Conservation (phyloP, 2,888 invertebrate genomes). For the Choristoneura rosaceana region DNA sequence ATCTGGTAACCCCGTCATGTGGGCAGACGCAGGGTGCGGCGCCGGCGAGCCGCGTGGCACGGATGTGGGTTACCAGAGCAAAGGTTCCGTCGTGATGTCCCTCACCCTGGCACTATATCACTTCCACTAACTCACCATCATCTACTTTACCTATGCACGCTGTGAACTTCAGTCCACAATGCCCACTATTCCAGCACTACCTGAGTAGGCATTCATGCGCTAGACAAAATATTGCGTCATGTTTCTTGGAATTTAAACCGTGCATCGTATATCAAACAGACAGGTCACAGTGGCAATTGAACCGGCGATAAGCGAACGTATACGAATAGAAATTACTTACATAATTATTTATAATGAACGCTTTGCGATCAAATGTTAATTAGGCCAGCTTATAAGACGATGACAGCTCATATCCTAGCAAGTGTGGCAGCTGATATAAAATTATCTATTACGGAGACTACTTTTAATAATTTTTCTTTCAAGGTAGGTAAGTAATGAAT, state of each 20-base stretch:
- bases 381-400: conserved; percentile 59
- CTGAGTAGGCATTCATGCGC: conserved; percentile 47
- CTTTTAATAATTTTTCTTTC: conserved; percentile 14
- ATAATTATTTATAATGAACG: conserved; percentile 43
- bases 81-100: conserved; percentile 64
- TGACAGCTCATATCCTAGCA: conserved; percentile 26
- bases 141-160: neutral
- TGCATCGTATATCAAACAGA: conserved; percentile 63
- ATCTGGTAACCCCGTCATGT: conserved; percentile 34
- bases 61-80: conserved; percentile 76
- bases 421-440: conserved; percentile 31
- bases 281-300: conserved; percentile 73
- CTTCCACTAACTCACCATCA: conserved; percentile 41
- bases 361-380: conserved; percentile 59
- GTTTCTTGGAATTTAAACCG: conserved; percentile 66
- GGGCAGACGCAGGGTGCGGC: conserved; percentile 50
- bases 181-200: conserved; percentile 33
- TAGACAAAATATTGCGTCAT: conserved; percentile 65
- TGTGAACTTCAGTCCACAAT: conserved; percentile 11
- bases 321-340: conserved; percentile 56
- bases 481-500: conserved; percentile 13
- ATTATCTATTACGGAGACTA: conserved; percentile 26
- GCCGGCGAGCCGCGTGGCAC: conserved; percentile 52
- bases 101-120: conserved; percentile 55
- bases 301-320: conserved; percentile 63